Percentiles rank a stretch among this genome's conserved stretches.
phyloP scores from a whole-genome alignment of 1,140 invertebrate genomes.

The Macrotrachela quadricornifera region DNA sequence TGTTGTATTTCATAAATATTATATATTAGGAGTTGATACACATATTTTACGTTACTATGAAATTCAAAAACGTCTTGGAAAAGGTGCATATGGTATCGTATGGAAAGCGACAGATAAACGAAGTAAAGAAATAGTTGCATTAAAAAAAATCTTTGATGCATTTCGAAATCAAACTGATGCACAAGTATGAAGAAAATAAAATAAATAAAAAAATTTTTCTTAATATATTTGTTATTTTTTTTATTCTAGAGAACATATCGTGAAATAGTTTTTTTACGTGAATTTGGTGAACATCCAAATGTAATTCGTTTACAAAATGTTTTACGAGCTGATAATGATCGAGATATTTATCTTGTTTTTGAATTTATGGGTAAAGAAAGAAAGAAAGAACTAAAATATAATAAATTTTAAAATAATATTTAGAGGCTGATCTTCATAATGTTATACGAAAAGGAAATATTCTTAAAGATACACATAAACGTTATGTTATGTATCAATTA shows the following conservation, averaged over 20 bases:
- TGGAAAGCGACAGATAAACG: slow-evolving; percentile 81
- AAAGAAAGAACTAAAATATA: neutral
- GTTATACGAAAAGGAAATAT: slow-evolving; percentile 78
- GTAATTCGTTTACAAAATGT: slow-evolving; percentile 75
- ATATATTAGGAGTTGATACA: slow-evolving; percentile 47
- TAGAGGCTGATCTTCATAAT: slow-evolving; percentile 81
- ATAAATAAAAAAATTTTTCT: neutral
- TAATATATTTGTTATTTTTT: neutral
- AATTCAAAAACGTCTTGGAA: slow-evolving; percentile 65
- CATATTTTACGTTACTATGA: slow-evolving; percentile 66
- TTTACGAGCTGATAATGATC: slow-evolving; percentile 72
- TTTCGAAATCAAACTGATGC: slow-evolving; percentile 57
- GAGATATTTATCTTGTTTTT: slow-evolving; percentile 88
- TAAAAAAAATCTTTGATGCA: slow-evolving; percentile 95
- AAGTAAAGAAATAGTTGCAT: slow-evolving; percentile 66
- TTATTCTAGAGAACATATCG: slow-evolving; percentile 59
- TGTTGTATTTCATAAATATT: too few relatives aligned
- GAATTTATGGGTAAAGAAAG: slow-evolving; percentile 65
- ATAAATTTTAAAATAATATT: slow-evolving; percentile 13
- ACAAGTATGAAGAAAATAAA: slow-evolving; percentile 23
- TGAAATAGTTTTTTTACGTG: slow-evolving; percentile 76
- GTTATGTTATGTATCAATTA: slow-evolving; percentile 88
- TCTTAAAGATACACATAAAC: slow-evolving; percentile 73
- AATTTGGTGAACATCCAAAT: slow-evolving; percentile 80
- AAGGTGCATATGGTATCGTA: slow-evolving; percentile 92